These are phyloP conservation scores for Saimiri boliviensis DNA, from an alignment of 2,113 vertebrate genomes.

Conservation along the genomic window DNA sequence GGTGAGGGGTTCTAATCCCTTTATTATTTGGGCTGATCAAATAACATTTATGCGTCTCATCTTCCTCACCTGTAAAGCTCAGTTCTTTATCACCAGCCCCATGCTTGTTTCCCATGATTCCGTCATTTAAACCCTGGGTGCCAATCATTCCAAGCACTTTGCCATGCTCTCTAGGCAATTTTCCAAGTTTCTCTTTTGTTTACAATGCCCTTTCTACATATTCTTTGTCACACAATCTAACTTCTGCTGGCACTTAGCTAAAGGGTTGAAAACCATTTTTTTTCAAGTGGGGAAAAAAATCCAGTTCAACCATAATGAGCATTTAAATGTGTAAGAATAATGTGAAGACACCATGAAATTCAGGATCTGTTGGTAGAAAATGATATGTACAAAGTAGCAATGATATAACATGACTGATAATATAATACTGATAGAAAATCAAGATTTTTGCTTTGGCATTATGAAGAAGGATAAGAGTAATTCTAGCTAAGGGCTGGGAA, in stretches of 20 bases:
- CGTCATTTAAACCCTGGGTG: background rate
- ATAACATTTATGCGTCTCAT: background rate
- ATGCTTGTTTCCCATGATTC: background rate
- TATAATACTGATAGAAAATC: background rate
- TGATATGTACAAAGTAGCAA: background rate
- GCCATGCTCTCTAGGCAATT: background rate
- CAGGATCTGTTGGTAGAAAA: background rate
- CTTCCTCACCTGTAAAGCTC: background rate
- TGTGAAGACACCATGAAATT: background rate
- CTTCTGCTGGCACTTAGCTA: background rate
- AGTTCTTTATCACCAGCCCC: background rate
- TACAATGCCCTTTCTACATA: background rate
- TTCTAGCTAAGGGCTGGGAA: background rate
- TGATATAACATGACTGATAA: background rate
- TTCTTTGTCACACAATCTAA: background rate
- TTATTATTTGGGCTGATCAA: background rate
- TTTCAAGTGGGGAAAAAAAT: background rate
- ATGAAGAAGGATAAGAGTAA: background rate
- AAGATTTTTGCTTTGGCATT: background rate
- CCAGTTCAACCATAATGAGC: background rate
- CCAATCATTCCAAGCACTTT: background rate
- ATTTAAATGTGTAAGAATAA: background rate
- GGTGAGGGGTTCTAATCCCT: background rate
- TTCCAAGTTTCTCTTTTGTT: background rate
- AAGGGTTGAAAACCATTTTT: background rate